A percentile compares a stretch with the other conserved stretches of the same genome.
These are phyloP conservation scores for Mallotus villosus DNA, from an alignment of 2,797 vertebrate species.

Conservation along the genomic window DNA sequence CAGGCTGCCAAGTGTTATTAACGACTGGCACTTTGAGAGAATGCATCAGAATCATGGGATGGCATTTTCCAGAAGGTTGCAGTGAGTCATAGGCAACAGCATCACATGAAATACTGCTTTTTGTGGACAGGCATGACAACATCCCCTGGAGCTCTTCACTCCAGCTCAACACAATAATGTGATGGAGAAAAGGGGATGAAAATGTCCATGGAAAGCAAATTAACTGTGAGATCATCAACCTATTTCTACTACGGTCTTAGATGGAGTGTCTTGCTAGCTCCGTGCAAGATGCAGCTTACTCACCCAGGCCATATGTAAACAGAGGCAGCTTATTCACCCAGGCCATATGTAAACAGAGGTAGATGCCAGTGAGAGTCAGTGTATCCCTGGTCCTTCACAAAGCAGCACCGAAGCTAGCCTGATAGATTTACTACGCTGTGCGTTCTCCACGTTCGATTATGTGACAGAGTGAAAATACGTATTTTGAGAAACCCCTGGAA, in stretches of 20 bases:
- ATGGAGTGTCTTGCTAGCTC: constrained; percentile 15
- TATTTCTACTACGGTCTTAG: constrained; percentile 23
- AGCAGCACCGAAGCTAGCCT: background rate
- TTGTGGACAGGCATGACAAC: constrained; percentile 37
- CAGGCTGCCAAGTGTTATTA: no score
- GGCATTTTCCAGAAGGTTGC: constrained; percentile 29
- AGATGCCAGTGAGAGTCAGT: constrained; percentile 17
- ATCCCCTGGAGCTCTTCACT: constrained; percentile 18
- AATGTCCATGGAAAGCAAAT: constrained; percentile 42
- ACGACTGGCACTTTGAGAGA: background rate
- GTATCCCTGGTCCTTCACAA: background rate
- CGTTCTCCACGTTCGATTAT: constrained; percentile 19
- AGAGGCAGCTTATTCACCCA: background rate
- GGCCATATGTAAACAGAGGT: constrained; percentile 4
- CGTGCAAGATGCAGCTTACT: background rate
- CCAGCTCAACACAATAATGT: constrained; percentile 19
- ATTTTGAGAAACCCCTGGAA: background rate
- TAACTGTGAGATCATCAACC: constrained; percentile 25
- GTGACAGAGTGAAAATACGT: background rate
- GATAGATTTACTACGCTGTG: background rate
- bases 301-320: background rate
- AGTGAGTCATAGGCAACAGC: constrained; percentile 15
- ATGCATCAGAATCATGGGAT: background rate
- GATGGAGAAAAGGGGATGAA: constrained; percentile 27
- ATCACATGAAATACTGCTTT: constrained; percentile 2